phyloP scores from a whole-genome alignment of 2,888 invertebrate genomes.

The Fragum fragum region DNA sequence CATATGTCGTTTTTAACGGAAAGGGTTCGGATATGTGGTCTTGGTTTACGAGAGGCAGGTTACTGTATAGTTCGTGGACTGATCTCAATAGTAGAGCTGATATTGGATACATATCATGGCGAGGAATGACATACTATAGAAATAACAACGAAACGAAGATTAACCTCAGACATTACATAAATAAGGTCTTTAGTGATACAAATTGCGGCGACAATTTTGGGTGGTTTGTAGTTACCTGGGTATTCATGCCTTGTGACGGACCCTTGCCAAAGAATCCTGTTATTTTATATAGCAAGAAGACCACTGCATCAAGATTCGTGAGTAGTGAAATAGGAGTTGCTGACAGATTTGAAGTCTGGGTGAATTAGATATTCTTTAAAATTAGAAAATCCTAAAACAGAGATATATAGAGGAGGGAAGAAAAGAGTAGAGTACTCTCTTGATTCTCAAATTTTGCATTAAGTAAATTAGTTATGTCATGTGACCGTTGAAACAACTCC shows the following conservation, averaged over 20 bases:
- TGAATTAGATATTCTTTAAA: no score
- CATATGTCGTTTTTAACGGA: not conserved
- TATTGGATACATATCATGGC: constrained; percentile 7
- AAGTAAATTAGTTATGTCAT: no score
- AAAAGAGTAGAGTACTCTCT: no score
- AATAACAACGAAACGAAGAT: not conserved
- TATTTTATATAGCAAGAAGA: not conserved
- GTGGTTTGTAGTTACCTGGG: constrained; percentile 8
- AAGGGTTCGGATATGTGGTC: not conserved
- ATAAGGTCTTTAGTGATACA: not conserved
- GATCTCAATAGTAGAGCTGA: not conserved
- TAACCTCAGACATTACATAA: not conserved
- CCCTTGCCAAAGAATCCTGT: not conserved
- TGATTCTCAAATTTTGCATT: no score
- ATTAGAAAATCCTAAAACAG: no score
- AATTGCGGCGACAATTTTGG: not conserved
- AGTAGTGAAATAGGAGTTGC: not conserved
- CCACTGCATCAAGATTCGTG: not conserved
- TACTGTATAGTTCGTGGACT: not conserved
- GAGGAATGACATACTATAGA: not conserved
- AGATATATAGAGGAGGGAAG: no score
- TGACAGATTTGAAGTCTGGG: not conserved
- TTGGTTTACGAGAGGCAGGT: not conserved
- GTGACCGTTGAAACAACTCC: no score
- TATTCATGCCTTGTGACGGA: not conserved